Conservation (phyloP, 2,113 vertebrate genomes). For the Brachionichthys hirsutus region DNA sequence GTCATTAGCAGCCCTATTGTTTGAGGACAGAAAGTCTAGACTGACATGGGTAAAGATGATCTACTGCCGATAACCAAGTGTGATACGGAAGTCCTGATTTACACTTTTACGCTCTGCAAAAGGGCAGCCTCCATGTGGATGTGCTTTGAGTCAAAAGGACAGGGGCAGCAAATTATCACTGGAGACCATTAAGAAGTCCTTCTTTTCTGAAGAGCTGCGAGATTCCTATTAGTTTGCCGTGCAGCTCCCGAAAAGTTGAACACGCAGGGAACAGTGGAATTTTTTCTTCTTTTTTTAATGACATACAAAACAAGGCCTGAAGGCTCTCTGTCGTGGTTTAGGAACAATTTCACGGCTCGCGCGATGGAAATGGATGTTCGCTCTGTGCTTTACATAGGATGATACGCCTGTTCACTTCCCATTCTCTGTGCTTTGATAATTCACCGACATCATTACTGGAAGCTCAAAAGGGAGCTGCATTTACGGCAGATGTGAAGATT, state of each 20-base stretch:
- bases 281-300: constrained; percentile 1
- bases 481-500: constrained; percentile 21
- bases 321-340: constrained; percentile 31
- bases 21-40: constrained; percentile 18
- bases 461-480: constrained; percentile 13
- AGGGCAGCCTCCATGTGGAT: background rate
- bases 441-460: constrained; percentile 26
- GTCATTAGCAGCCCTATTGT: constrained; percentile 32
- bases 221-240: constrained; percentile 14
- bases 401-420: constrained; percentile 32
- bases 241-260: constrained; percentile 11
- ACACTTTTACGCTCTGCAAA: background rate
- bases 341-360: constrained; percentile 38
- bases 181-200: background rate
- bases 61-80: background rate
- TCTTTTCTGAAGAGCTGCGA: background rate
- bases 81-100: background rate
- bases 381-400: constrained; percentile 30
- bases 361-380: constrained; percentile 22
- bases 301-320: background rate
- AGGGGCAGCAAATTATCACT: background rate
- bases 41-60: background rate
- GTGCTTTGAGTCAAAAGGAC: background rate
- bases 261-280: constrained; percentile 8
- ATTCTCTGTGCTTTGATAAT: constrained; percentile 44